A percentile compares a stretch with the other conserved stretches of the same genome.
Evolutionary conservation across 2,888 invertebrate genomes (phyloP).

Genomic region (Latheticus oryzae): DNA sequence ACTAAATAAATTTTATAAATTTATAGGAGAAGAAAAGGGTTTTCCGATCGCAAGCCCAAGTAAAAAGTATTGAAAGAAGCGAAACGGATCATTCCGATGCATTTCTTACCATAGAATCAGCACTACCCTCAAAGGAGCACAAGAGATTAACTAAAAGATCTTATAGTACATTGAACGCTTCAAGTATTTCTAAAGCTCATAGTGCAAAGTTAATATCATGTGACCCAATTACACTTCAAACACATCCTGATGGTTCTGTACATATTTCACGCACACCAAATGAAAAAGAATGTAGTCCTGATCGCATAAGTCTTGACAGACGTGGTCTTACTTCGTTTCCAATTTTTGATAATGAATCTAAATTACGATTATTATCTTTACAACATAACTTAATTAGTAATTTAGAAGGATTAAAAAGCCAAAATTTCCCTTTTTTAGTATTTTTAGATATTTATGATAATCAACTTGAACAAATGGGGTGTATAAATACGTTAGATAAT

Average conservation of each 20-base stretch:
- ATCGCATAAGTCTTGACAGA: slow-evolving; percentile 89
- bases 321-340: slow-evolving; percentile 87
- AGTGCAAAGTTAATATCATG: slow-evolving; percentile 43
- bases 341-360: slow-evolving; percentile 82
- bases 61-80: slow-evolving; percentile 51
- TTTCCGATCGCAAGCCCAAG: slow-evolving; percentile 49
- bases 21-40: slow-evolving; percentile 60
- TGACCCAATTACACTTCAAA: slow-evolving; percentile 67
- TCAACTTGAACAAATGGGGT: slow-evolving; percentile 88
- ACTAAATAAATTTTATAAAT: slow-evolving; percentile 1
- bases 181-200: slow-evolving; percentile 51
- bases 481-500: slow-evolving; percentile 80
- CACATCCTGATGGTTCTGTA: slow-evolving; percentile 73
- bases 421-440: slow-evolving; percentile 79
- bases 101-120: slow-evolving; percentile 62
- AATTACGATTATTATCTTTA: slow-evolving; percentile 84
- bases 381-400: slow-evolving; percentile 91
- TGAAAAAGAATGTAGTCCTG: slow-evolving; percentile 86
- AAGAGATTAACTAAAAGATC: slow-evolving; percentile 64
- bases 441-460: slow-evolving; percentile 96
- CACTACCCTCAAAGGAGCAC: slow-evolving; percentile 56
- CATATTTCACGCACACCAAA: slow-evolving; percentile 78
- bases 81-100: slow-evolving; percentile 51
- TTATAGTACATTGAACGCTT: slow-evolving; percentile 67
- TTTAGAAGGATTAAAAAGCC: slow-evolving; percentile 72